Evolutionary conservation across 2,888 invertebrate genomes (phyloP).

Genomic region (Apodemia duryi): DNA sequence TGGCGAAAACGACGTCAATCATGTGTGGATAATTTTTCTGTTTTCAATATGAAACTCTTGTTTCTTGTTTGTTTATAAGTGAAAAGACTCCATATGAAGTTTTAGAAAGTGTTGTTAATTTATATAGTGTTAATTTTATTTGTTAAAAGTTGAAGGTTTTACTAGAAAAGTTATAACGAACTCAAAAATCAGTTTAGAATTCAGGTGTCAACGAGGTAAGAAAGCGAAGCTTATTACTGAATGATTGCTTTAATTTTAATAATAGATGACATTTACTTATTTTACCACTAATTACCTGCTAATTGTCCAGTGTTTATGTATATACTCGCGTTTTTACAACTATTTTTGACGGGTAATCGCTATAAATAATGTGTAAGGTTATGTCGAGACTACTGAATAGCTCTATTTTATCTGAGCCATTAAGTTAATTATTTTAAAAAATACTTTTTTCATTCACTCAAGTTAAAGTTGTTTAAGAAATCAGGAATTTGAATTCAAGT

Average conservation of each 20-base stretch:
- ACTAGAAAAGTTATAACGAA: slow-evolving; percentile 74
- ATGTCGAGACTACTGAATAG: slow-evolving; percentile 44
- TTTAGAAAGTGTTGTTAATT: slow-evolving; percentile 49
- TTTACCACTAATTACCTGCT: background rate
- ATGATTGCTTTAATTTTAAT: slow-evolving; percentile 60
- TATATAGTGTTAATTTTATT: slow-evolving; percentile 49
- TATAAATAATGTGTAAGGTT: slow-evolving; percentile 70
- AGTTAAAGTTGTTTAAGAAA: background rate
- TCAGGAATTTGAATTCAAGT: background rate
- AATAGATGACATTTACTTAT: background rate
- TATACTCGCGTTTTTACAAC: background rate
- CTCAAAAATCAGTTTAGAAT: slow-evolving; percentile 71
- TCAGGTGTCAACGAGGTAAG: slow-evolving; percentile 80
- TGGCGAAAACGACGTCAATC: slow-evolving; percentile 71
- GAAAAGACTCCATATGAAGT: slow-evolving; percentile 56
- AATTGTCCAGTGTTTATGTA: background rate
- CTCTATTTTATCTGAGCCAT: background rate
- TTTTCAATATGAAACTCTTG: slow-evolving; percentile 67
- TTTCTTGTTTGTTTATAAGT: slow-evolving; percentile 63
- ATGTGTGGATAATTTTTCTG: slow-evolving; percentile 67
- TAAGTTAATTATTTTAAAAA: background rate
- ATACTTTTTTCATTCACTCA: background rate
- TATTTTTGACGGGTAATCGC: slow-evolving; percentile 51
- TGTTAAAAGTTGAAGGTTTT: slow-evolving; percentile 62
- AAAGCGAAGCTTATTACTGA: slow-evolving; percentile 62